These are phyloP conservation scores for Heteractis magnifica DNA, from an alignment of 92 coral and sea anemone genomes.

Conservation along the genomic window DNA sequence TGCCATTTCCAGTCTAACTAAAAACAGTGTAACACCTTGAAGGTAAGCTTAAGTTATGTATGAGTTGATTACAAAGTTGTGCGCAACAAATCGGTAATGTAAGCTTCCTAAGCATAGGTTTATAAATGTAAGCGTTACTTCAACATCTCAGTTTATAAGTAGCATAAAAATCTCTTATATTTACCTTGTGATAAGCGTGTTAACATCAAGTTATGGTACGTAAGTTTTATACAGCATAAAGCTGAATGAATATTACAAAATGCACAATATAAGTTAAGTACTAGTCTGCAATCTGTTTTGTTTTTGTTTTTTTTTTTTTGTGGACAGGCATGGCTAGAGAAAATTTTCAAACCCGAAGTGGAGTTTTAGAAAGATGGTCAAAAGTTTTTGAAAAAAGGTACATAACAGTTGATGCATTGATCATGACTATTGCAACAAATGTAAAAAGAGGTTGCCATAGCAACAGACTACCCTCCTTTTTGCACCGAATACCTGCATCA, in stretches of 20 bases:
- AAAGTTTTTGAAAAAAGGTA: conserved; percentile 65
- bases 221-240: too few species aligned
- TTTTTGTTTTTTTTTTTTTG: too few species aligned
- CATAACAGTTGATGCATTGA: neutral
- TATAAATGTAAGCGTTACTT: too few species aligned
- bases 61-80: neutral
- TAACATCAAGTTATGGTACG: too few species aligned
- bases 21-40: neutral
- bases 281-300: neutral
- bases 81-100: neutral
- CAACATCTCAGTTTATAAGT: too few species aligned
- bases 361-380: conserved; percentile 54
- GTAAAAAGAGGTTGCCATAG: neutral
- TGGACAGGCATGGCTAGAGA: neutral
- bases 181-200: neutral
- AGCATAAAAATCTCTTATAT: too few species aligned
- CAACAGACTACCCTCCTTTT: neutral
- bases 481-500: too few species aligned
- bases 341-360: conserved; percentile 9
- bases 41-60: neutral
- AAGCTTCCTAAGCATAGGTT: neutral
- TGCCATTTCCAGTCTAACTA: neutral
- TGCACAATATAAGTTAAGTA: too few species aligned
- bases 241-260: too few species aligned
- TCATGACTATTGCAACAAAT: neutral